Evolutionary conservation across 2,113 vertebrate genomes (phyloP).

Genomic region (Felis chaus): DNA sequence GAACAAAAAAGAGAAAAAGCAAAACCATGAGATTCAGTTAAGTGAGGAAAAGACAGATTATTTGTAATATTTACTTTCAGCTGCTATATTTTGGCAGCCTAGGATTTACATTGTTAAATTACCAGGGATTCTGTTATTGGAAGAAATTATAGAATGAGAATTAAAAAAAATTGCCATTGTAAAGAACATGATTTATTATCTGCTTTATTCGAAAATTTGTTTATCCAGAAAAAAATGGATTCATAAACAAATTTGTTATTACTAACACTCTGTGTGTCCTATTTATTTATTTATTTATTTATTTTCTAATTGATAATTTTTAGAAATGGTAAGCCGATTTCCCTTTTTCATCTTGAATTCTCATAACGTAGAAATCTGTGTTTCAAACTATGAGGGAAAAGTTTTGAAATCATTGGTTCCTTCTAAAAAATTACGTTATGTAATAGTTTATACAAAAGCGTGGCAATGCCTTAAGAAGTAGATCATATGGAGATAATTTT

Average conservation of each 20-base stretch:
- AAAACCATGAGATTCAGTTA: neutral
- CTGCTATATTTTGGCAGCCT: neutral
- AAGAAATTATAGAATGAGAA: neutral
- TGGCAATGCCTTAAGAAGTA: neutral
- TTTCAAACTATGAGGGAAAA: neutral
- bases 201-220: slow-evolving; percentile 3
- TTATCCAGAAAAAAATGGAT: neutral
- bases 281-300: neutral
- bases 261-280: neutral
- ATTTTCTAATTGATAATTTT: neutral
- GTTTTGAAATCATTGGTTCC: neutral
- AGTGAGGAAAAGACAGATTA: neutral
- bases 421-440: neutral
- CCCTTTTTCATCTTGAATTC: neutral
- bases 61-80: slow-evolving; percentile 12
- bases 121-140: neutral
- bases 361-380: neutral
- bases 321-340: neutral
- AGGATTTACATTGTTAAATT: neutral
- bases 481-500: neutral
- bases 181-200: neutral
- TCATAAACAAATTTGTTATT: neutral
- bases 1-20: neutral
- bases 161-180: neutral
- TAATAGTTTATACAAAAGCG: neutral